Base-by-base conservation (phyloP, 2,888 invertebrate species). In the Agapostemon virescens region DNA sequence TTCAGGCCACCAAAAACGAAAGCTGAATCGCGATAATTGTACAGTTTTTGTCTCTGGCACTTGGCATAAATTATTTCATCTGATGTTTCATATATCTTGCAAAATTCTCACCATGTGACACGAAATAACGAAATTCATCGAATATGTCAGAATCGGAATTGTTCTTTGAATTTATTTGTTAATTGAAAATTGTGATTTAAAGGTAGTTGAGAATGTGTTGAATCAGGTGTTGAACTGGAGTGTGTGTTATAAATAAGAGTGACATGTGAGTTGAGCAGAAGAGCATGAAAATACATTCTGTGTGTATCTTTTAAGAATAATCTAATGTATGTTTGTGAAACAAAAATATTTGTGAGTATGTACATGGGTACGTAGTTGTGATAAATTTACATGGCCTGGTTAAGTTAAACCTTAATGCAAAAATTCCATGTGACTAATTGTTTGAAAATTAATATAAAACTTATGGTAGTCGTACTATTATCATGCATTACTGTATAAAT, bases 1-100 rank as follows among this genome's bases (percentile, higher is more conserved):
- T 98, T 98, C 93, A 97, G 97, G 92, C 98, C 98, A 0, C 98
- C 98, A 0, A 98, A 98, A 93, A 97, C 97, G 81, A 98, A 98
- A 93, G 97, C 98, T 0, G 98, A 98, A 93, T 96, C 97, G 71
- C 96, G 98, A 96, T 97, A 96, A 95, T 90, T 71, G 55, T 63
- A 23, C 52, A 71, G 75, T 64, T 70, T 70, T 82, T 79, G 71
- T 79, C 85, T 82, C 78, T 80, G 78, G 45, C 38, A 67, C 69
- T 76, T 83, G 81, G 70, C 61, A 75, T 76, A 70, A 64, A 80
- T 84, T 83, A 61, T 79, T 83, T 82, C 74, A 79, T 74, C 81
- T 61, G 58, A 64, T 74, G 74, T 78, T 81, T 79, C 63, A 58
- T 82, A 80, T 75, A 83, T 86, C 75, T 69, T 66, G 71, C 74